Conservation (phyloP, 2,888 invertebrate species). For the Tenodera sinensis region DNA sequence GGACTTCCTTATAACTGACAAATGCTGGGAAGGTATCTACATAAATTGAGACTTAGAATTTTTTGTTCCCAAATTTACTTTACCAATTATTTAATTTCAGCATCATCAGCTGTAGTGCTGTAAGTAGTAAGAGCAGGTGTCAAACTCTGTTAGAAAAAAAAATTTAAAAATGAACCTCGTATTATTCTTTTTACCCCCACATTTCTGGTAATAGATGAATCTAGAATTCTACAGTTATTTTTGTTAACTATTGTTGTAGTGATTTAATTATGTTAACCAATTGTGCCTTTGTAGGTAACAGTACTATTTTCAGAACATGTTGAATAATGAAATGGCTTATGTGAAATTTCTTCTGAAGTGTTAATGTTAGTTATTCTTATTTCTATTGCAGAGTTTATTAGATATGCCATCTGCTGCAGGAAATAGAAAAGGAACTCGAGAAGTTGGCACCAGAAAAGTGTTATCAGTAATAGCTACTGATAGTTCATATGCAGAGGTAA, state of each 20-base stretch:
- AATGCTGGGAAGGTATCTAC: too few species aligned
- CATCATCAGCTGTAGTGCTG: not conserved
- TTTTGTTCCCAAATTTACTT: not conserved
- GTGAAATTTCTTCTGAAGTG: too few species aligned
- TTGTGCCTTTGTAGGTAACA: too few species aligned
- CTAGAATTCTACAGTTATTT: too few species aligned
- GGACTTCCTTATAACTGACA: too few species aligned
- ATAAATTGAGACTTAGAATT: too few species aligned
- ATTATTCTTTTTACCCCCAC: too few species aligned
- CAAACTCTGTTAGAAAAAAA: not conserved
- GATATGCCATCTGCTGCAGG: not conserved
- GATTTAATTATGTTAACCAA: too few species aligned
- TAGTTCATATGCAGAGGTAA: not conserved
- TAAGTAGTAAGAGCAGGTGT: not conserved
- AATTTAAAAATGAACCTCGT: too few species aligned
- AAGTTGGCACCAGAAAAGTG: not conserved
- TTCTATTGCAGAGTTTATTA: not conserved
- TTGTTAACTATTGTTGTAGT: too few species aligned
- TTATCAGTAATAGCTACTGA: not conserved
- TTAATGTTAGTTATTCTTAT: not conserved
- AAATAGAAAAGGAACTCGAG: not conserved
- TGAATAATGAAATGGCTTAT: not conserved
- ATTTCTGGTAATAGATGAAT: too few species aligned
- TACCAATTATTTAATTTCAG: not conserved
- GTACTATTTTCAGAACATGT: not conserved